Evolutionary conservation across 2,888 invertebrate species (phyloP).

Genomic region (Clitarchus hookeri): DNA sequence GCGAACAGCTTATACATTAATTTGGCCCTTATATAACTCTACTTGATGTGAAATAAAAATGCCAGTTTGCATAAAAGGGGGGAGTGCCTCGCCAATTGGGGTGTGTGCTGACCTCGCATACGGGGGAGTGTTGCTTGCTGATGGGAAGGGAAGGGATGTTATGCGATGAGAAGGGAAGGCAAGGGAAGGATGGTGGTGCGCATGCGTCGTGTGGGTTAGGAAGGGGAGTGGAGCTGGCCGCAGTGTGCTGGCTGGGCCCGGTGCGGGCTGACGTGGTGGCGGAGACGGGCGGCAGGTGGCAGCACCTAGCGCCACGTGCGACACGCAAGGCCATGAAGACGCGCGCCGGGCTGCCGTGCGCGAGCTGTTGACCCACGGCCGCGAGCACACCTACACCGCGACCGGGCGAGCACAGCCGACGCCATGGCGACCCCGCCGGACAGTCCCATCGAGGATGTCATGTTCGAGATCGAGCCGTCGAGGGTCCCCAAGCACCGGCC

Average conservation of each 20-base stretch:
- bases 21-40: too few relatives aligned
- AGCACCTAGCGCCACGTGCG: background rate
- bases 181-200: background rate
- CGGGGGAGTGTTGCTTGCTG: too few relatives aligned
- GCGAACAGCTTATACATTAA: too few relatives aligned
- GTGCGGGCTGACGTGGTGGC: background rate
- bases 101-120: too few relatives aligned
- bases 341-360: background rate
- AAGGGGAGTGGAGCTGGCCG: background rate
- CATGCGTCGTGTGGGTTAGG: background rate
- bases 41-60: too few relatives aligned
- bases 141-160: too few relatives aligned
- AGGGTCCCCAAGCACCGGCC: constrained; percentile 81
- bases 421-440: constrained; percentile 84
- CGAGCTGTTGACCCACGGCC: background rate
- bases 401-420: background rate
- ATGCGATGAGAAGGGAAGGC: too few relatives aligned
- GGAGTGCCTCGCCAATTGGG: too few relatives aligned
- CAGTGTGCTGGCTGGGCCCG: background rate
- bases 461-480: constrained; percentile 82
- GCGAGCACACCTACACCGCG: too few relatives aligned
- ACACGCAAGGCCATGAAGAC: background rate
- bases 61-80: too few relatives aligned
- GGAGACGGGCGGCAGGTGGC: background rate
- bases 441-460: constrained; percentile 83